Evolutionary conservation across 2,113 vertebrate species (phyloP).

Genomic region (Lontra canadensis): DNA sequence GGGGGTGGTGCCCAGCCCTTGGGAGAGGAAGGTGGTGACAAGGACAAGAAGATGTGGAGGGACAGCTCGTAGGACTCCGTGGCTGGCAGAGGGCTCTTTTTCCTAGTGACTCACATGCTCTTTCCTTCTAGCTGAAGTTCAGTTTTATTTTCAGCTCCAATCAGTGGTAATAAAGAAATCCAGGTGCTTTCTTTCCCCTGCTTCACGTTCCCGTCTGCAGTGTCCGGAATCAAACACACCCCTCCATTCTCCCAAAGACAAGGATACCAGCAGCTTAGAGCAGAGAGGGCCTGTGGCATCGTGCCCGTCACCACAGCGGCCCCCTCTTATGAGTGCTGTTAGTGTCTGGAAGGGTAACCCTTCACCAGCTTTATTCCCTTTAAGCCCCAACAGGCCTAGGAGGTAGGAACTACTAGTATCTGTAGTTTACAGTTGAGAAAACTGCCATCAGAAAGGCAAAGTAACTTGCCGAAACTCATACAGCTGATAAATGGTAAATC

Average conservation of each 20-base stretch:
- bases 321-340: neutral
- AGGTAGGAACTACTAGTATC: neutral
- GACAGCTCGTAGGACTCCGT: neutral
- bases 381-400: fast-evolving
- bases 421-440: neutral
- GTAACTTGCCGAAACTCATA: neutral
- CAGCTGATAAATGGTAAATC: neutral
- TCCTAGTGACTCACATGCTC: slow-evolving; percentile 28
- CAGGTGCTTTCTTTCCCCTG: neutral
- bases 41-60: neutral
- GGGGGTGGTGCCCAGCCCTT: neutral
- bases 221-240: fast-evolving
- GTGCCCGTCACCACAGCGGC: fast-evolving
- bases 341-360: neutral
- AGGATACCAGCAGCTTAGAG: neutral
- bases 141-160: slow-evolving; percentile 72
- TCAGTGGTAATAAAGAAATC: slow-evolving; percentile 58
- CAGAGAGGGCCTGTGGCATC: neutral
- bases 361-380: neutral
- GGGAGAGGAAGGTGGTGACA: neutral
- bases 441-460: neutral
- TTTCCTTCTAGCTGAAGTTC: slow-evolving; percentile 56
- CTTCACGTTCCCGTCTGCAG: neutral
- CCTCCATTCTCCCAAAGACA: neutral
- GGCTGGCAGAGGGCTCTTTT: neutral